Evolutionary conservation across 2,888 invertebrate genomes (phyloP), one percentile per base, ranked within the genome.

Genomic region (Pteria penguin): DNA sequence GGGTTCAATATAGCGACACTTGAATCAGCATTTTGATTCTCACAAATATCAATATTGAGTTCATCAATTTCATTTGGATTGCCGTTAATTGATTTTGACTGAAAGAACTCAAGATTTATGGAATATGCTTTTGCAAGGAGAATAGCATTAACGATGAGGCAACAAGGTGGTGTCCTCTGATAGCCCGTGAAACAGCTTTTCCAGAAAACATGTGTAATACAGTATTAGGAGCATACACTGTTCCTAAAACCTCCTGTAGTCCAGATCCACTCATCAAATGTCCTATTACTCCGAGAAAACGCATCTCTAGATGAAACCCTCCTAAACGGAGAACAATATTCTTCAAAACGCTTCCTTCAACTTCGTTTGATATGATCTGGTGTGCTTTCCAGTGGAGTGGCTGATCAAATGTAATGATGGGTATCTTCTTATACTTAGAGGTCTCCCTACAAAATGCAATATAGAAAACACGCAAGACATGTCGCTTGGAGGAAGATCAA

Each of bases 221-320:
- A 33, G 81, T 61, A 62, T 82, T 79, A 27, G 70, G 18, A 24
- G 83, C 82, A 79, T 80, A 85, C 26, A 83, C 75, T 45, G 70
- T 76, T 62, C 69, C 76, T 22, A 85, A 60, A 8, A 85, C 32
- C 71, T 85, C 84, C 54, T 75, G 32, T 11, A 86, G 68, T 18
- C 82, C 84, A 66, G 83, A 79, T 8, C 74, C 67, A 26, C 54
- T 36, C 83, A 84, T 84, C n/a, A 81, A 52, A 33, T 74, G 65
- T n/a, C 85, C 84, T 69, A 83, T 85, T 31, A 67, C 72, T 29
- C 85, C 84, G n/a, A 84, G 60, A 70, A 79, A 86, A 69, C 82
- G 81, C 82, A 82, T 83, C n/a, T 76, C 18, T 1, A 52, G 58
- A 54, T 82, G 82, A 36, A 82, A 72, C 1, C 75, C 79, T 32